Evolutionary conservation across 2,113 vertebrate species (phyloP), one percentile per base, ranked within the genome.

Genomic region (Chloroceryle aenea): DNA sequence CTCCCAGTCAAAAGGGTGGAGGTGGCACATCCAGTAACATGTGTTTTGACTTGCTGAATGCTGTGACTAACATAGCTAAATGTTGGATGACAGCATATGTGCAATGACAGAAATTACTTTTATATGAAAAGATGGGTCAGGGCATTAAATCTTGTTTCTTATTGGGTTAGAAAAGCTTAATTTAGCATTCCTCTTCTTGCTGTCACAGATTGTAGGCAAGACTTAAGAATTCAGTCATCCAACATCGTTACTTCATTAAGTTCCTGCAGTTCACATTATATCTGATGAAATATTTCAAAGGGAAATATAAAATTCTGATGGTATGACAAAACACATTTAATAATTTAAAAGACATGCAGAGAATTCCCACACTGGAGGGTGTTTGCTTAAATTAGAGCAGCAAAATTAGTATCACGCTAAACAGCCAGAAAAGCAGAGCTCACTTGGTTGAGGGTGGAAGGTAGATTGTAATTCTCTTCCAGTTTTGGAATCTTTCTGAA

Each of bases 401-500:
- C 93, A 95, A 88, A 95, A 91, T 67, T 78, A 92, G 21, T 79
- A 67, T 95, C 91, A 89, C 88, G 90, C 85, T 72, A 93, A 78
- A 68, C 27, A 96, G 80, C 61, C 89, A 96, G 96, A 81, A 89
- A 20, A 93, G 55, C 68, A 92, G 48, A 2, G 27, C 98, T 98
- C 93, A 98, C 98, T 98, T 97, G 63, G 98, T 97, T 75, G 98
- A 86, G 23, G 95, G 95, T 50, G 99, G 99, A 78, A 99, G 98
- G 97, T 99, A 99, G 90, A 99, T 98, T 0, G 99, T 99, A 97
- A 99, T 98, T 96, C 99, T 98, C 82, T 98, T 99, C 99, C 99
- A 99, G 96, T 98, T 99, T 87, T 99, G 99, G 96, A 99, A 99
- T 94, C 99, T 98, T 43, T 99, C 99, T 1, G 99, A 98, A 43